These are phyloP conservation scores for Kryptolebias marmoratus DNA, from an alignment of 2,113 vertebrate species.

Conservation along the genomic window DNA sequence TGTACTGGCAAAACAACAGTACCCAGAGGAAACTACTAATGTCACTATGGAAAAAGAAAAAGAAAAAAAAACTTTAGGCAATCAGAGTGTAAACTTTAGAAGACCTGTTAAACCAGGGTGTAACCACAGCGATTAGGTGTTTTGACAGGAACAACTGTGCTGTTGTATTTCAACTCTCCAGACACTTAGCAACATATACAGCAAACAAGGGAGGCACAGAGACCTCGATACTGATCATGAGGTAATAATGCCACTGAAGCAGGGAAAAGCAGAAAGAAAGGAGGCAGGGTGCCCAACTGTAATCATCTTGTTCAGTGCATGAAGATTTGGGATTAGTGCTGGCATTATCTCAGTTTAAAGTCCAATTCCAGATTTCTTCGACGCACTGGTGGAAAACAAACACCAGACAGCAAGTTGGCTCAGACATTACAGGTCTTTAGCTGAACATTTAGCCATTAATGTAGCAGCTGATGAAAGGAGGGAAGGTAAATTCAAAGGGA, in stretches of 20 bases:
- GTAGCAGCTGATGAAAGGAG: constrained; percentile 1
- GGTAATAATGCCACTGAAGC: constrained; percentile 16
- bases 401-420: not conserved
- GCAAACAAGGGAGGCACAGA: not conserved
- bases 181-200: not conserved
- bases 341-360: constrained; percentile 48
- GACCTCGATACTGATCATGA: constrained; percentile 19
- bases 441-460: not conserved
- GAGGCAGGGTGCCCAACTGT: not conserved
- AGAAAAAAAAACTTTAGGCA: not conserved
- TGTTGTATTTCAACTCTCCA: constrained; percentile 12
- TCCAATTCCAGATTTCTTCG: constrained; percentile 25
- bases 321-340: constrained; percentile 44
- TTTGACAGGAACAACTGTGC: constrained; percentile 5
- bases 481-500: not conserved
- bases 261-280: constrained; percentile 14
- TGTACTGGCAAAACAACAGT: constrained; percentile 1
- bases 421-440: constrained; percentile 7
- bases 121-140: constrained; percentile 11
- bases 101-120: constrained; percentile 35
- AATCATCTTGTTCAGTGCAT: not conserved
- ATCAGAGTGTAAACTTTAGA: constrained; percentile 12
- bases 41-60: not conserved
- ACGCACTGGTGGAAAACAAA: constrained; percentile 30
- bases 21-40: not conserved